These are phyloP conservation scores for Adineta ricciae DNA, from an alignment of 2,888 invertebrate species.

Conservation along the genomic window DNA sequence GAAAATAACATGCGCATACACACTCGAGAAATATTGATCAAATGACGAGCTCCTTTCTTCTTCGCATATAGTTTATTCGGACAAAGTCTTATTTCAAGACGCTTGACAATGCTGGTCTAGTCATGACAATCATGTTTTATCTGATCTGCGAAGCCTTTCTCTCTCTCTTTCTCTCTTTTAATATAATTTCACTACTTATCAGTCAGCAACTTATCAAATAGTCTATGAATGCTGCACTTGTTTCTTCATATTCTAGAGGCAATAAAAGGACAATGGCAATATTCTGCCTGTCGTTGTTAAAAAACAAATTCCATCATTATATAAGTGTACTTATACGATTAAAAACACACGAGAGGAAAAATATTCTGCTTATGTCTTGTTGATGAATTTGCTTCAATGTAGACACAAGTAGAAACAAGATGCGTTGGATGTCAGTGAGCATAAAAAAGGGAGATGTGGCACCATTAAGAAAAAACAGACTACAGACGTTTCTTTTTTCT, in stretches of 20 bases:
- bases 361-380: background rate
- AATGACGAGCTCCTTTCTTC: background rate
- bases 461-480: background rate
- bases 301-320: background rate
- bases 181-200: background rate
- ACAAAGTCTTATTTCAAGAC: background rate
- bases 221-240: background rate
- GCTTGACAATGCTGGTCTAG: background rate
- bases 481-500: background rate
- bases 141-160: background rate
- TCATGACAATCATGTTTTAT: background rate
- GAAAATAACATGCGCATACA: background rate
- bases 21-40: background rate
- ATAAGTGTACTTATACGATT: background rate
- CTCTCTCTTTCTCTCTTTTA: background rate
- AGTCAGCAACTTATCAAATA: background rate
- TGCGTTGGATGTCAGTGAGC: background rate
- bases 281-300: background rate
- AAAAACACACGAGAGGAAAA: background rate
- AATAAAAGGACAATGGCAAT: no score
- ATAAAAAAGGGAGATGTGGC: background rate
- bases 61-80: background rate
- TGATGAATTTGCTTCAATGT: background rate
- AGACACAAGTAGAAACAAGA: background rate
- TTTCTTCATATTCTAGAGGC: no score